Base-by-base conservation (phyloP, 2,888 invertebrate genomes). In the Mantis religiosa region DNA sequence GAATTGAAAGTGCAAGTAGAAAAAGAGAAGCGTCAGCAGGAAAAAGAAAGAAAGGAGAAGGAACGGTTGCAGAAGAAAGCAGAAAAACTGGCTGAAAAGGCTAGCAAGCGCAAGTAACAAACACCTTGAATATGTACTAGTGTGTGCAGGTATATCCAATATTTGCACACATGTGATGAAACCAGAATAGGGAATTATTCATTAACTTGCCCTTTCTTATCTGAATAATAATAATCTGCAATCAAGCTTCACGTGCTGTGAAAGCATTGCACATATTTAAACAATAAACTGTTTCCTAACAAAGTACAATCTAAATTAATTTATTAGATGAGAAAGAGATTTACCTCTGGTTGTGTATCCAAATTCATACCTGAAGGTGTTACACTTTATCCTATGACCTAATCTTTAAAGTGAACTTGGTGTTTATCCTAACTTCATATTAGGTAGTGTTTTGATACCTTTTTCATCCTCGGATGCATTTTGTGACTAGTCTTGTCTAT, bases 11-110 rank as follows among this genome's bases (percentile, higher is more conserved):
- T 95, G 90, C 96, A 96, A 92, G 96, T 96, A 71, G 96, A 96
- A 91, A 95, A 95, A 91, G 96, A 96, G 92, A 94, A 95, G 90
- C 95, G 96, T 91, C 96, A 96, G 89, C 96, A 97, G 93, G 98
- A 99, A 92, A 97, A 98, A 91, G 97, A 97, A 91, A 94, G 96
- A 89, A 96, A 97, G 91, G 96, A 96, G 91, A 96, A 97, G 91
- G 97, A 98, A 92, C 97, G 97, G 92, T 95, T 97, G 92, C 95
- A 97, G 93, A 96, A 96, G 92, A 98, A 98, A 93, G 97, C 97
- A 25, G 98, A 98, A 92, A 97, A 97, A 93, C 95, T 96, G 92
- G 96, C 96, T 88, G 95, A 94, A 90, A 96, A 95, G 30, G 90
- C 90, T n/a, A 89, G 90, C 88, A 89, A 89, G 34, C 89, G 89